Evolutionary conservation across 2,113 vertebrate genomes (phyloP), one percentile per base, ranked within the genome.

Genomic region (Dromaius novaehollandiae): DNA sequence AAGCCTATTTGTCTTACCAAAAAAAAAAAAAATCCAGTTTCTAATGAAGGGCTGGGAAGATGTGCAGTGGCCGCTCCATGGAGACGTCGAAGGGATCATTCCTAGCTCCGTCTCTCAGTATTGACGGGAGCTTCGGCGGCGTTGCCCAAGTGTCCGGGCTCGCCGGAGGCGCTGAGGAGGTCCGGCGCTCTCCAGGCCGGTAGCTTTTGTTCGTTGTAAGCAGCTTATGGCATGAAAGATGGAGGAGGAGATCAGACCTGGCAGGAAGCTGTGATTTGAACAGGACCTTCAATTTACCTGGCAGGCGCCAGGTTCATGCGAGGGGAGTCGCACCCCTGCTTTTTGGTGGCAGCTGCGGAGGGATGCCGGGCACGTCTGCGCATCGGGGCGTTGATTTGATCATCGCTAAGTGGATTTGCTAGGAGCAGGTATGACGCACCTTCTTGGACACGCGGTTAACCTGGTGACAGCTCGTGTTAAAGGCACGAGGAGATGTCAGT

Each of bases 251-350:
- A 98, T 97, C 85, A 93, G 92, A 95, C 79, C 73, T 94, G 97
- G 93, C 97, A 98, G 95, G 92, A 93, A 96, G 76, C 86, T 96
- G 82, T 95, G 86, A 97, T 98, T 97, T 97, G 97, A 98, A 95
- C 95, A 94, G 95, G 93, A 90, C 96, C 88, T 98, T 97, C 97
- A 95, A 64, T 98, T 92, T 94, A 65, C 91, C 94, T 98, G 97
- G 97, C 93, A 74, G 44, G 19, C 85, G 86, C 97, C 96, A 92
- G 92, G 94, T 97, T 95, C 93, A 94, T 97, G 93, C 96, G 96
- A 98, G 81, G 86, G 89, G 77, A 78, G 91, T 65, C 2, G 0
- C 92, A 20, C 48, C 92, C 80, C 92, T 95, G 95, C 64, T 91
- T 98, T 95, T 92, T 92, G 93, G 95, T 96, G 97, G 97, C 96